phyloP scores from a whole-genome alignment of 92 coral and sea anemone genomes.

The Epizoanthus rinbou region DNA sequence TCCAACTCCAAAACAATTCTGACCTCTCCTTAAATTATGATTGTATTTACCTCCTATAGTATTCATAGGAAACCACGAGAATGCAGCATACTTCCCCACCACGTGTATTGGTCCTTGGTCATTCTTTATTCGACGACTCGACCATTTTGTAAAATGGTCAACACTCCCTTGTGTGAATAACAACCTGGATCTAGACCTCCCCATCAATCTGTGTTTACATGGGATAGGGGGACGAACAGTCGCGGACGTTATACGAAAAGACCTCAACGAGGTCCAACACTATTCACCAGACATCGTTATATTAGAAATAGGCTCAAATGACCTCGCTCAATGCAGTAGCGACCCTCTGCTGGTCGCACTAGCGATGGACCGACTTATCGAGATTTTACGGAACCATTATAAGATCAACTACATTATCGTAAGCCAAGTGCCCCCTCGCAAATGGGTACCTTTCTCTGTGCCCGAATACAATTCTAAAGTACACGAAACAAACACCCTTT shows the following conservation, averaged over 20 bases:
- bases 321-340: background rate
- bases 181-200: background rate
- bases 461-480: constrained; percentile 8
- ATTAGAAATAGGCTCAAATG: constrained; percentile 27
- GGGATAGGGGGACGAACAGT: constrained; percentile 29
- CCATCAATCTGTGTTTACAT: background rate
- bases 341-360: no score
- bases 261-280: background rate
- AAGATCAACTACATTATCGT: no score
- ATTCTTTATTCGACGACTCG: constrained; percentile 7
- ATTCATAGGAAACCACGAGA: no score
- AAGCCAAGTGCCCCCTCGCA: background rate
- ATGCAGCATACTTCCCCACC: background rate
- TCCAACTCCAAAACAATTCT: no score
- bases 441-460: background rate
- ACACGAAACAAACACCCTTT: background rate
- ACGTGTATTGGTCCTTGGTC: constrained; percentile 21
- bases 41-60: no score
- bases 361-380: no score
- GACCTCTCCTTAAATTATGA: no score
- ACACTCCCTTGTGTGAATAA: background rate
- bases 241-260: background rate
- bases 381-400: no score
- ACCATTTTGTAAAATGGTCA: background rate
- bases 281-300: background rate